Percentiles rank a stretch among this genome's conserved stretches.
These are phyloP conservation scores for Oreocharis arfaki DNA, from an alignment of 2,113 vertebrate species.

Conservation along the genomic window DNA sequence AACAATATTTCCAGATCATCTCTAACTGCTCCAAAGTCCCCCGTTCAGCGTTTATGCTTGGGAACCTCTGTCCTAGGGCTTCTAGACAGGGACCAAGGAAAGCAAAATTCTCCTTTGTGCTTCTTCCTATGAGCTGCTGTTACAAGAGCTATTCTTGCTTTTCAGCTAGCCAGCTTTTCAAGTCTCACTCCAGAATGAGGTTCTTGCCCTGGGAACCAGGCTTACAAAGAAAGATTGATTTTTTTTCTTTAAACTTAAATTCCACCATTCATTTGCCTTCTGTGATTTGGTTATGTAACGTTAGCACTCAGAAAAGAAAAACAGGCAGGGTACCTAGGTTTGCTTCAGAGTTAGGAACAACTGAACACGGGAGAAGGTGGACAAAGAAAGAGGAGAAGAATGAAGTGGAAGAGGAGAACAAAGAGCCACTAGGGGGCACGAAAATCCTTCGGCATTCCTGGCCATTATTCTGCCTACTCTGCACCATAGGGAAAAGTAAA, in stretches of 20 bases:
- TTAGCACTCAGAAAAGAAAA: background rate
- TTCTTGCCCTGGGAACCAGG: background rate
- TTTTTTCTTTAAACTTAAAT: background rate
- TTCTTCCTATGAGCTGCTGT: background rate
- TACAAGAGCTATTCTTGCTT: background rate
- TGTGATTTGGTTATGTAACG: background rate
- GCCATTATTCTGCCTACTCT: background rate
- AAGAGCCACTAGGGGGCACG: background rate
- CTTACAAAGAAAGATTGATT: background rate
- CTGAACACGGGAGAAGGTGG: background rate
- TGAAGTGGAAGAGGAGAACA: background rate
- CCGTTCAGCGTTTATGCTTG: rapidly evolving
- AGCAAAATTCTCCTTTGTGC: background rate
- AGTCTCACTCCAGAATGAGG: background rate
- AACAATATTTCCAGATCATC: background rate
- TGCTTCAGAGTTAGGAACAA: background rate
- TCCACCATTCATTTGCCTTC: background rate
- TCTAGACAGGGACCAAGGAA: background rate
- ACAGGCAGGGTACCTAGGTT: background rate
- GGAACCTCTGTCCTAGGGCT: background rate
- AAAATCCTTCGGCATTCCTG: background rate
- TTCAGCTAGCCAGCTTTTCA: background rate
- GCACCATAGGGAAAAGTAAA: background rate
- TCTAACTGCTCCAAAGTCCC: background rate
- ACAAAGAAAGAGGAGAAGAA: background rate